Conservation (phyloP, 2,888 invertebrate genomes). For the Drosophila testacea region DNA sequence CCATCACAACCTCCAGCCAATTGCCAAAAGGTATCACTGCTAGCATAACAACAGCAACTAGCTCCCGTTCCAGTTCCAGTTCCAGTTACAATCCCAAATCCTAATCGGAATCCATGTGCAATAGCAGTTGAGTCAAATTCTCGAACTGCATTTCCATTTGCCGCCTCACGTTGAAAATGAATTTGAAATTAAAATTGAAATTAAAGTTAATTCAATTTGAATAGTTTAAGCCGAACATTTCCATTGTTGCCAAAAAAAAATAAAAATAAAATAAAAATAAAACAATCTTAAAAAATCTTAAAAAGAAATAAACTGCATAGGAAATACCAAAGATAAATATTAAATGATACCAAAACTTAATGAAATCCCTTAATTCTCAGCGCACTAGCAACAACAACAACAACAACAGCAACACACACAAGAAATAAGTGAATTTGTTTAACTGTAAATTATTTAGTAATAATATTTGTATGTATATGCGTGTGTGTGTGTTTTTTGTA, state of each 20-base stretch:
- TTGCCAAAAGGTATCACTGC: constrained; percentile 84
- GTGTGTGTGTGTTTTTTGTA: constrained; percentile 35
- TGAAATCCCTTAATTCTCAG: constrained; percentile 38
- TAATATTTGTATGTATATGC: constrained; percentile 40
- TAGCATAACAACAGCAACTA: constrained; percentile 81
- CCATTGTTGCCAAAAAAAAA: constrained; percentile 76
- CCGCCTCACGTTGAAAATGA: constrained; percentile 43
- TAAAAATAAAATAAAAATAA: constrained; percentile 27
- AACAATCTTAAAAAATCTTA: constrained; percentile 9
- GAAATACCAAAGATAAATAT: constrained; percentile 48
- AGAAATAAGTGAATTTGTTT: constrained; percentile 33
- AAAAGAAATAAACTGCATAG: constrained; percentile 18
- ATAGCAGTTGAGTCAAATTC: constrained; percentile 55
- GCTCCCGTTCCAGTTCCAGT: constrained; percentile 24
- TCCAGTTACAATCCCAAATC: constrained; percentile 20
- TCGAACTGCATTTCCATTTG: constrained; percentile 43
- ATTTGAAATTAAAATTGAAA: constrained; percentile 26
- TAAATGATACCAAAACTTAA: constrained; percentile 44
- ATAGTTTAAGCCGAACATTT: constrained; percentile 54
- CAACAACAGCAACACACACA: constrained; percentile 15
- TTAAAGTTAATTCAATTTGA: constrained; percentile 26
- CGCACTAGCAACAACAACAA: constrained; percentile 18
- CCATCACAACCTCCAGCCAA: constrained; percentile 66
- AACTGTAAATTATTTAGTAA: constrained; percentile 49
- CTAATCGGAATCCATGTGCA: constrained; percentile 71